Conservation (phyloP, 2,797 vertebrate genomes). For the Sebastes taczanowskii region DNA sequence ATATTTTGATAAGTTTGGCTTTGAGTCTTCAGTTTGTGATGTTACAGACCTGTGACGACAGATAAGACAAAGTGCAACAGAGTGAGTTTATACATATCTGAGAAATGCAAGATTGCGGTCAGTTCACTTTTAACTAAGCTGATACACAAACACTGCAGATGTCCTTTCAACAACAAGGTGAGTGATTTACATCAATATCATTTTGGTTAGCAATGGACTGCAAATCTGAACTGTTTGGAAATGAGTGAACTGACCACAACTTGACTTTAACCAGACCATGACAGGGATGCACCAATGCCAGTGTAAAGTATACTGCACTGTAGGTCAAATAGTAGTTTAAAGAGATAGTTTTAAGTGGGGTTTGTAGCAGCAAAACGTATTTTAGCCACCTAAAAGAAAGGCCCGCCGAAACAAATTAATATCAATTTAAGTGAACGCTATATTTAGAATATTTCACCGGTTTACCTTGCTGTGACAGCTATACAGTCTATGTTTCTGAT, state of each 20-base stretch:
- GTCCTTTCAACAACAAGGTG: not conserved
- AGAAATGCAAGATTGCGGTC: not conserved
- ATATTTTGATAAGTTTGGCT: not conserved
- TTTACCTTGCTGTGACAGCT: no score
- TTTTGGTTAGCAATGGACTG: conserved; percentile 37
- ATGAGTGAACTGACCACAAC: not conserved
- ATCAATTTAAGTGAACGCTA: no score
- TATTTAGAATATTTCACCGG: no score
- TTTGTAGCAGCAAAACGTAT: no score
- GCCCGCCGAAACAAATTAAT: no score
- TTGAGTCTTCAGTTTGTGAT: not conserved
- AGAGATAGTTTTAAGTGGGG: no score
- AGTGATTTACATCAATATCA: not conserved
- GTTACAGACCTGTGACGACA: not conserved
- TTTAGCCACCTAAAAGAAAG: no score
- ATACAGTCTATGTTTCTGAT: no score
- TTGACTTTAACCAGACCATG: not conserved
- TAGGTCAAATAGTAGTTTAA: no score
- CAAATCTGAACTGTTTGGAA: conserved; percentile 10
- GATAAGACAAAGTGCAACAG: conserved; percentile 30
- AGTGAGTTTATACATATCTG: not conserved
- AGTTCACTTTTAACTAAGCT: not conserved
- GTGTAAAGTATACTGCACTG: not conserved
- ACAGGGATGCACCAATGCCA: conserved; percentile 1
- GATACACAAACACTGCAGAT: not conserved